phyloP scores from a whole-genome alignment of 2,113 vertebrate species.

The Probosciger aterrimus region DNA sequence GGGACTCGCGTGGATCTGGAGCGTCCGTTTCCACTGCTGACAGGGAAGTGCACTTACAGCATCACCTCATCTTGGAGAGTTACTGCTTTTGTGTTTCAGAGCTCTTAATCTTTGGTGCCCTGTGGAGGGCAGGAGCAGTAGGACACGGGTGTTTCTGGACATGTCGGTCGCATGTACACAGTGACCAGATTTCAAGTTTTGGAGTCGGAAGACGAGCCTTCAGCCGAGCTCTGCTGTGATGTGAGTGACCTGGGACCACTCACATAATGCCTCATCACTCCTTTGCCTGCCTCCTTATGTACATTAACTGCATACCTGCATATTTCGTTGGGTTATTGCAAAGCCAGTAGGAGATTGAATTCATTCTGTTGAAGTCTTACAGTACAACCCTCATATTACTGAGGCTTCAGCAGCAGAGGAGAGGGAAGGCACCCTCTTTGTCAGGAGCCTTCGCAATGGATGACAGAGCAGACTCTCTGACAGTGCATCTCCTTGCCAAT shows the following conservation, averaged over 20 bases:
- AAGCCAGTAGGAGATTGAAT: not conserved
- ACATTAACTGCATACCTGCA: rapidly evolving
- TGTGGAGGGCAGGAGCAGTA: not conserved
- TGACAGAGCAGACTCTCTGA: slow-evolving; percentile 58
- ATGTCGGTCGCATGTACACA: rapidly evolving
- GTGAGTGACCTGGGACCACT: not conserved
- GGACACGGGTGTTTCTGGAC: not conserved
- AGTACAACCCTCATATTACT: not conserved
- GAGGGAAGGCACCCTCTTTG: not conserved
- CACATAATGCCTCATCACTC: not conserved
- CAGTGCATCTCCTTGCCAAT: slow-evolving; percentile 86
- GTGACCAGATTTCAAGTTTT: not conserved
- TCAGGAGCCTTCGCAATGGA: slow-evolving; percentile 61
- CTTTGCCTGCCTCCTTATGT: not conserved
- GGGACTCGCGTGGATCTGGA: rapidly evolving
- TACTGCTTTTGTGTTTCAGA: not conserved
- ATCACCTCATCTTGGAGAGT: not conserved
- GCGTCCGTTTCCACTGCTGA: rapidly evolving
- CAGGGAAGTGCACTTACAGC: not conserved
- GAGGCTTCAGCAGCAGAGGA: not conserved
- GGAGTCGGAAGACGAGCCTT: not conserved
- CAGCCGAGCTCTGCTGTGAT: not conserved
- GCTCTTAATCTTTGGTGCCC: not conserved
- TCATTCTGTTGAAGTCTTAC: not conserved
- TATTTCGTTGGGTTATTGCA: not conserved